Conservation (phyloP, 2,797 vertebrate species). For the Merluccius polli region DNA sequence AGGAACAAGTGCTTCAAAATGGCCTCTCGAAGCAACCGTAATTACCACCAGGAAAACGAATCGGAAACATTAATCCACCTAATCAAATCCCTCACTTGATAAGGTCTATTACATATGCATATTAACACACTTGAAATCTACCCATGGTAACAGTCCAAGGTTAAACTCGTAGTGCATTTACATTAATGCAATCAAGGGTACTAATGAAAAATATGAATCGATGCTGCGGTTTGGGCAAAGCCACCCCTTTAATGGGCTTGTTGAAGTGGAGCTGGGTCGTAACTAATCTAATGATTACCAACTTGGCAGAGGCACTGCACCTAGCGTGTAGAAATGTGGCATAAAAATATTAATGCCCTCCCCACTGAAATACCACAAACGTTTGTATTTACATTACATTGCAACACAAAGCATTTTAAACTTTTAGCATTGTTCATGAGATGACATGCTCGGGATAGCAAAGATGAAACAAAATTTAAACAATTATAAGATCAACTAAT, state of each 20-base stretch:
- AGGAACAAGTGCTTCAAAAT: not conserved
- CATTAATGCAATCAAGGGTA: not conserved
- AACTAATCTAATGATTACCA: not conserved
- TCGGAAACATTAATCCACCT: not conserved
- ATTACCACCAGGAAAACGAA: constrained; percentile 3
- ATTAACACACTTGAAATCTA: not conserved
- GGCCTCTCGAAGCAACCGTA: not conserved
- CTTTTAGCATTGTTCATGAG: not conserved
- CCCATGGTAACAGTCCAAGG: not conserved
- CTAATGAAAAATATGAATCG: not conserved
- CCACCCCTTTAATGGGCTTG: not conserved
- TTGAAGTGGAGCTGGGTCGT: not conserved
- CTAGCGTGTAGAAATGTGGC: not conserved
- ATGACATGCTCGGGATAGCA: not conserved
- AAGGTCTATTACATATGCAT: constrained; percentile 1
- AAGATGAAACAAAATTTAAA: not conserved
- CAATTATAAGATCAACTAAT: not conserved
- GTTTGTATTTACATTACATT: not conserved
- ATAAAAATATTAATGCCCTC: not conserved
- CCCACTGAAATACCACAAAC: not conserved
- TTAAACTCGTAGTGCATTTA: not conserved
- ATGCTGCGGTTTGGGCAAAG: not conserved
- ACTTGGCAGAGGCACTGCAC: not conserved
- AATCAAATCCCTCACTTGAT: constrained; percentile 4
- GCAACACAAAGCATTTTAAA: not conserved